Percentiles rank a stretch among this genome's conserved stretches.
These are phyloP conservation scores for Telmatherina bonti DNA, from an alignment of 2,797 vertebrate species.

Conservation along the genomic window DNA sequence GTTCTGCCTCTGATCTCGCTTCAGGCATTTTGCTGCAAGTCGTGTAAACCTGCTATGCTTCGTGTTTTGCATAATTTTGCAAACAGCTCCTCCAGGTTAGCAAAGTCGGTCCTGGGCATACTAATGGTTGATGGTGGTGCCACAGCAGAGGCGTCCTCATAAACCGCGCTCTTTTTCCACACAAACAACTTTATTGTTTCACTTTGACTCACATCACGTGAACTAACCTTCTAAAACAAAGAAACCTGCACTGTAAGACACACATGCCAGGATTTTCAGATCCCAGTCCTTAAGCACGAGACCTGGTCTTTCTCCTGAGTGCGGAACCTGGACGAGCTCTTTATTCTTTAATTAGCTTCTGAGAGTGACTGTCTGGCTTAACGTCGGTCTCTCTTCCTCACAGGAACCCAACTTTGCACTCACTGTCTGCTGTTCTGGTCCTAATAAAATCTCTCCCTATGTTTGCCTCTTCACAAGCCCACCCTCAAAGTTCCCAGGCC, in stretches of 20 bases:
- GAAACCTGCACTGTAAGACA: too few species aligned
- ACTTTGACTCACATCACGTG: neutral
- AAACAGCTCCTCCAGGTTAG: conserved; percentile 34
- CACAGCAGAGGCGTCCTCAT: conserved; percentile 14
- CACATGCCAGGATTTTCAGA: neutral
- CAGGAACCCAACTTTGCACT: conserved; percentile 1
- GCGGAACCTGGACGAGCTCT: neutral
- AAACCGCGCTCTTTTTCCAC: neutral
- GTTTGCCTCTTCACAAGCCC: too few species aligned
- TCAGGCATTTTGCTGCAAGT: conserved; percentile 44
- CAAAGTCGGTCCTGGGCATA: conserved; percentile 6
- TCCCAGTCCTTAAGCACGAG: conserved; percentile 27
- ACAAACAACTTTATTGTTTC: neutral
- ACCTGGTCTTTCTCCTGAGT: neutral
- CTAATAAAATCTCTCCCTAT: neutral
- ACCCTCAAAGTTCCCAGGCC: too few species aligned
- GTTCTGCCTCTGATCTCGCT: conserved; percentile 42
- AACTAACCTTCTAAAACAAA: neutral
- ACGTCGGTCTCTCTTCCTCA: neutral
- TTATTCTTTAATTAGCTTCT: conserved; percentile 16
- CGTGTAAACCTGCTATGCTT: conserved; percentile 30
- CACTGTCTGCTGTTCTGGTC: conserved; percentile 8
- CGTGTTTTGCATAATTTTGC: conserved; percentile 49
- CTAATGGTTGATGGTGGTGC: conserved; percentile 19
- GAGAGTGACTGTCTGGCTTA: neutral